A percentile compares a stretch with the other conserved stretches of the same genome.
Conservation (phyloP, 2,888 invertebrate genomes). For the Celastrina argiolus region DNA sequence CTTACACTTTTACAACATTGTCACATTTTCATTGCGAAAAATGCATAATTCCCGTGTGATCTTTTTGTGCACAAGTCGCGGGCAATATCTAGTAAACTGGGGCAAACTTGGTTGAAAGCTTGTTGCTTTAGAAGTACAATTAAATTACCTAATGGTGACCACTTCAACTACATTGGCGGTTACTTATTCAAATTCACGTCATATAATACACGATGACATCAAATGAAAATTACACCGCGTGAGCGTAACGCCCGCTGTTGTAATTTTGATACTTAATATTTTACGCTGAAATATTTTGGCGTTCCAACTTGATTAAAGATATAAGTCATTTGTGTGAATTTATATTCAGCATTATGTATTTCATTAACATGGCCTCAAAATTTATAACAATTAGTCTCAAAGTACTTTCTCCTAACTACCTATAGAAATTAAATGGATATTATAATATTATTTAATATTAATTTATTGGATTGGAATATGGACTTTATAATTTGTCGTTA, state of each 20-base stretch:
- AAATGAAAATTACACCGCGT: background rate
- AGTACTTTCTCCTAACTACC: background rate
- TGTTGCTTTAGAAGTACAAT: too few relatives aligned
- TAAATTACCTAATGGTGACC: too few relatives aligned
- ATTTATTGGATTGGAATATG: too few relatives aligned
- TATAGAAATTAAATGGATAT: background rate
- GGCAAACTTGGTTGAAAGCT: too few relatives aligned
- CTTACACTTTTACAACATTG: too few relatives aligned
- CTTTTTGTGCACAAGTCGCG: too few relatives aligned
- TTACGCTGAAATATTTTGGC: constrained; percentile 9
- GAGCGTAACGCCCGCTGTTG: background rate
- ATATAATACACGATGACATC: constrained; percentile 1
- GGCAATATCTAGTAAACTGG: too few relatives aligned
- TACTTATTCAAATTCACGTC: background rate
- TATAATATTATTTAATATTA: too few relatives aligned
- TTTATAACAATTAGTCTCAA: background rate
- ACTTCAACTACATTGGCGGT: background rate
- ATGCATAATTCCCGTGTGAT: too few relatives aligned
- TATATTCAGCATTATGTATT: constrained; percentile 10
- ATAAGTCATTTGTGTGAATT: constrained; percentile 18
- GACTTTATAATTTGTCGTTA: too few relatives aligned
- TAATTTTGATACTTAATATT: constrained; percentile 18
- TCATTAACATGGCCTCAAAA: background rate
- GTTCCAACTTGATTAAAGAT: constrained; percentile 14
- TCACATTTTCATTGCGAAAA: too few relatives aligned